Conservation (phyloP, 2,888 invertebrate species). For the Megamerina dolium region DNA sequence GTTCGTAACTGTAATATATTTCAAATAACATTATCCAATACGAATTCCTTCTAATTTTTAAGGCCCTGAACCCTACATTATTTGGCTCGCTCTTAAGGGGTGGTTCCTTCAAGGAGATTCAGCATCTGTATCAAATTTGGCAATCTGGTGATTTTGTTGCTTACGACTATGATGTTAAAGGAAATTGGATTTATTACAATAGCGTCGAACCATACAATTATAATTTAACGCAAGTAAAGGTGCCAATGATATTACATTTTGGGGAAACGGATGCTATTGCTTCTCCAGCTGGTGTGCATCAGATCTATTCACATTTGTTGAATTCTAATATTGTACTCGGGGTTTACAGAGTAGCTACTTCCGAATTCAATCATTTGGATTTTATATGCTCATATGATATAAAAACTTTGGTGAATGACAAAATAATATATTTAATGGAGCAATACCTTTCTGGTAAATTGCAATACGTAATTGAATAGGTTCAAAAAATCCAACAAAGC, state of each 20-base stretch:
- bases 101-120: slow-evolving; percentile 34
- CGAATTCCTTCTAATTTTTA: neutral
- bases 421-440: slow-evolving; percentile 32
- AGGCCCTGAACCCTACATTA: slow-evolving; percentile 35
- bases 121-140: slow-evolving; percentile 38
- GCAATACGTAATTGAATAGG: slow-evolving; percentile 34
- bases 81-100: slow-evolving; percentile 36
- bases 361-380: slow-evolving; percentile 39
- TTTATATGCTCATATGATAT: slow-evolving; percentile 33
- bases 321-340: slow-evolving; percentile 25
- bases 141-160: slow-evolving; percentile 41
- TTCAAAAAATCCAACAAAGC: neutral
- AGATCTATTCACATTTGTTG: slow-evolving; percentile 33
- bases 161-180: slow-evolving; percentile 34
- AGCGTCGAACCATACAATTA: slow-evolving; percentile 31
- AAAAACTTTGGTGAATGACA: slow-evolving; percentile 33
- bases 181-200: slow-evolving; percentile 31
- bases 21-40: neutral
- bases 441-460: slow-evolving; percentile 32
- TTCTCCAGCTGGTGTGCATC: slow-evolving; percentile 34
- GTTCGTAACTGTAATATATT: slow-evolving; percentile 2
- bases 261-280: slow-evolving; percentile 40
- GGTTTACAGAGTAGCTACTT: slow-evolving; percentile 30
- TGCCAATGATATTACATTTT: slow-evolving; percentile 37
- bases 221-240: slow-evolving; percentile 27